Conservation (phyloP, 2,113 vertebrate genomes). For the Callochromis pleurospilus region DNA sequence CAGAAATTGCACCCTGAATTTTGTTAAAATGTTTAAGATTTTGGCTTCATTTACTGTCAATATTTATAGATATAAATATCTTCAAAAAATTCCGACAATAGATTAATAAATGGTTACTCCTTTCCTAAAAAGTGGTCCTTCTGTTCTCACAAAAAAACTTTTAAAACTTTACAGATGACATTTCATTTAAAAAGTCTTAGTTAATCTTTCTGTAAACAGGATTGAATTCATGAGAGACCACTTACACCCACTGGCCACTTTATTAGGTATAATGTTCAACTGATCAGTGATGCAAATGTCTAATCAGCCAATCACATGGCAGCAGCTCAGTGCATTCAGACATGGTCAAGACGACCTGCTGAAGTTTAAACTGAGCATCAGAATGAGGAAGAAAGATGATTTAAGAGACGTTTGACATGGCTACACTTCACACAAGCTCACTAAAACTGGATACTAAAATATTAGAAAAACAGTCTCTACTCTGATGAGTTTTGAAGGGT, state of each 20-base stretch:
- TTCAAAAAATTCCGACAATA: background rate
- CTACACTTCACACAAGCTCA: background rate
- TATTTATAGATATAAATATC: background rate
- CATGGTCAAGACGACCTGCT: background rate
- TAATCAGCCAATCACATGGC: background rate
- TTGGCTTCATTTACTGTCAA: background rate
- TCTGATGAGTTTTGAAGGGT: background rate
- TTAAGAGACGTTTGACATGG: background rate
- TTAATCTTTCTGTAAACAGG: background rate
- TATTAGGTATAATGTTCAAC: background rate
- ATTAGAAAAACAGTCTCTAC: background rate
- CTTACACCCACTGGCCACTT: background rate
- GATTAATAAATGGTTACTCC: background rate
- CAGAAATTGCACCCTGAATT: background rate
- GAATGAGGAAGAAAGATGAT: background rate
- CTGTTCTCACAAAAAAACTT: background rate
- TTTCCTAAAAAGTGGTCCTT: background rate
- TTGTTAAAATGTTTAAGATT: background rate
- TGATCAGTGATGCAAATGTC: background rate
- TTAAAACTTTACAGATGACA: background rate
- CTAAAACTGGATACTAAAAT: background rate
- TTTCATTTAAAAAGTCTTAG: background rate
- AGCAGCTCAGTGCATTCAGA: background rate
- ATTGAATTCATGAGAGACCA: background rate
- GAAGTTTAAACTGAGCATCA: background rate